Evolutionary conservation across 2,797 vertebrate species (phyloP).

Genomic region (Chrysocyon brachyurus): DNA sequence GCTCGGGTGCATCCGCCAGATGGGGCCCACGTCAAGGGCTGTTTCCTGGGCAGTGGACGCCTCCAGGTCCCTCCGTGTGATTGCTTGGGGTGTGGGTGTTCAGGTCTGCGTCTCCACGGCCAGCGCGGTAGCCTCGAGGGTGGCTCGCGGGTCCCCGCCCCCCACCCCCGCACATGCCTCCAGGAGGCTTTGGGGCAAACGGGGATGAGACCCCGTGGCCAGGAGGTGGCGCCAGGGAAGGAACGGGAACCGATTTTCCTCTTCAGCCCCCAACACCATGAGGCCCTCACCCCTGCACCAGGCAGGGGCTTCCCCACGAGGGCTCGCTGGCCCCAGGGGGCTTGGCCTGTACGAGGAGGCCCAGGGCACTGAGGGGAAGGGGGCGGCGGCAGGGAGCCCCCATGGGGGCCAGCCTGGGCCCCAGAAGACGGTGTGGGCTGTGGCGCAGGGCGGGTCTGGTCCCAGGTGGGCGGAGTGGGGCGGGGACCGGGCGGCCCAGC

Average conservation of each 20-base stretch:
- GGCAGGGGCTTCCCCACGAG: no score
- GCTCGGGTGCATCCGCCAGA: not conserved
- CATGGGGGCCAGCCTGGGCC: accelerated
- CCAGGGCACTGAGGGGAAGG: no score
- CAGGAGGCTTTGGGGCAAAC: not conserved
- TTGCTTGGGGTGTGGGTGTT: accelerated
- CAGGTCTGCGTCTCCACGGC: not conserved
- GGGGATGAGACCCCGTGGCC: accelerated
- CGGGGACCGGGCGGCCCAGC: no score
- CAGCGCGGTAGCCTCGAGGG: not conserved
- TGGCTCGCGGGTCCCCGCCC: not conserved
- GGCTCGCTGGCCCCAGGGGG: not conserved
- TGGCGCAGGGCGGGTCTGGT: accelerated
- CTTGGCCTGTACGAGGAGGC: not conserved
- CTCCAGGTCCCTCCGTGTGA: not conserved
- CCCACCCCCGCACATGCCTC: not conserved
- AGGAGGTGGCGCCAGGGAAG: not conserved
- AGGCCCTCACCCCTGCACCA: not conserved
- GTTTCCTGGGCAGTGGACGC: no score
- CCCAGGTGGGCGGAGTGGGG: accelerated
- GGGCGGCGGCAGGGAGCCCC: not conserved
- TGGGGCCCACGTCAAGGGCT: not conserved
- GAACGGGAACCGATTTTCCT: no score
- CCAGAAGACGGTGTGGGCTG: accelerated
- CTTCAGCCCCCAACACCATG: accelerated